Evolutionary conservation across 2,113 vertebrate genomes (phyloP), one percentile per base, ranked within the genome.

Genomic region (Caranx melampygus): DNA sequence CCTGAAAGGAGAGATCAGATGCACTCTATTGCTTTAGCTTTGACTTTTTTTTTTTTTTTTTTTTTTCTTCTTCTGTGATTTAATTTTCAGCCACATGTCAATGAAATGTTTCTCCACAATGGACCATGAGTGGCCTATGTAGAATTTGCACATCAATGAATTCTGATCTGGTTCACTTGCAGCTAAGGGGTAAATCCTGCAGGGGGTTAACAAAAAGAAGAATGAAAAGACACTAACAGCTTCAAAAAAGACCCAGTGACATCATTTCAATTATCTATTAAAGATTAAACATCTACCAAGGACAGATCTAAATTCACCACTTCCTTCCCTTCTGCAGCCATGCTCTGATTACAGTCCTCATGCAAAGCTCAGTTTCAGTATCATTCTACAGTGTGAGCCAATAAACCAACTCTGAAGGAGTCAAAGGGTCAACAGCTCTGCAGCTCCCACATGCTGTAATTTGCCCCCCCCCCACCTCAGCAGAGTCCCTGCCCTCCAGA

Each of bases 401-500:
- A 37, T 15, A 59, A 10, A 12, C 37, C 51, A 16, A 11, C 45
- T 44, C 35, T 55, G 3, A 26, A 47, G 14, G 45, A 73, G 69
- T 75, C 67, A 34, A 65, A 3, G 72, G 81, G 76, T 88, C 80
- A 74, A 73, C 21, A 57, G 68, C 63, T 47, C 3, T 61, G 42
- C 33, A 61, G 52, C 64, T 74, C 80, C 84, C 55, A 75, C 69
- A 69, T 75, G 55, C 71, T 87, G 62, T 40, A 79, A n/a, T 75
- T 89, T 84, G 75, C 87, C 65, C 87, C 86, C 86, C 87, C 84
- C 90, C 89, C 33, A 67, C 86, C 26, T 26, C 77, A 81, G 84
- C 71, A 55, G 47, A 81, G 79, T 78, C 55, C 34, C 33, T 84
- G 83, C 73, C 86, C 88, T 82, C 88, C 88, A 75, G 84, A 86